Conservation (phyloP, 2,797 vertebrate species). For the Enoplosus armatus region DNA sequence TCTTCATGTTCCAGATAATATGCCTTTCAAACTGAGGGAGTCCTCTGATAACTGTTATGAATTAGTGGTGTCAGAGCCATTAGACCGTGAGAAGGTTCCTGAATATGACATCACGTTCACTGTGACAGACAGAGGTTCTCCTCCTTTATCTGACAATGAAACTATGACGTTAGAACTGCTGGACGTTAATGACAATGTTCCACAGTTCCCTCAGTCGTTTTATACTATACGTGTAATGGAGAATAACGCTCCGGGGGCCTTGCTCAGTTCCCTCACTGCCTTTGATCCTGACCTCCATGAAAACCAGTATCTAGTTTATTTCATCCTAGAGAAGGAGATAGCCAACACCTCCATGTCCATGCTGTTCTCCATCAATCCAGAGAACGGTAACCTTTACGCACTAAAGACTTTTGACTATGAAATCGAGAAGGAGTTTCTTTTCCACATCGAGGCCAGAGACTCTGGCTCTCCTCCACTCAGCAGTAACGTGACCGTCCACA, state of each 20-base stretch:
- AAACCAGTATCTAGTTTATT: conserved; percentile 80
- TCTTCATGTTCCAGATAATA: conserved; percentile 59
- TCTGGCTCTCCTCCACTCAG: conserved; percentile 78
- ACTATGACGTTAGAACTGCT: conserved; percentile 77
- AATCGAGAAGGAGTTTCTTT: conserved; percentile 75
- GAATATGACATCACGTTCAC: conserved; percentile 83
- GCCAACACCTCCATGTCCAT: conserved; percentile 77
- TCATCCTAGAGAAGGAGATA: conserved; percentile 76
- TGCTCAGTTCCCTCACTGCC: conserved; percentile 72
- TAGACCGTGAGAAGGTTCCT: conserved; percentile 81
- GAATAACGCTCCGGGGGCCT: conserved; percentile 79
- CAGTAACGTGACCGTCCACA: conserved; percentile 74
- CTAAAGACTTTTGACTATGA: too few relatives aligned
- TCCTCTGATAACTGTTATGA: conserved; percentile 81
- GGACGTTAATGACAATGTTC: conserved; percentile 87
- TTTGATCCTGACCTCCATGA: conserved; percentile 77
- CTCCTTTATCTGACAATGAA: conserved; percentile 68
- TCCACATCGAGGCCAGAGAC: conserved; percentile 79
- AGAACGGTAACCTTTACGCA: too few relatives aligned
- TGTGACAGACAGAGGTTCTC: conserved; percentile 80
- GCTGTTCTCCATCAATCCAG: too few relatives aligned
- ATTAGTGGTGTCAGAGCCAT: conserved; percentile 76
- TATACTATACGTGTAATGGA: conserved; percentile 79
- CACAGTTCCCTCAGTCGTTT: conserved; percentile 76
- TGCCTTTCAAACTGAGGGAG: conserved; percentile 81